Evolutionary conservation across 2,797 vertebrate species (phyloP).

Genomic region (Eulemur albifrons): DNA sequence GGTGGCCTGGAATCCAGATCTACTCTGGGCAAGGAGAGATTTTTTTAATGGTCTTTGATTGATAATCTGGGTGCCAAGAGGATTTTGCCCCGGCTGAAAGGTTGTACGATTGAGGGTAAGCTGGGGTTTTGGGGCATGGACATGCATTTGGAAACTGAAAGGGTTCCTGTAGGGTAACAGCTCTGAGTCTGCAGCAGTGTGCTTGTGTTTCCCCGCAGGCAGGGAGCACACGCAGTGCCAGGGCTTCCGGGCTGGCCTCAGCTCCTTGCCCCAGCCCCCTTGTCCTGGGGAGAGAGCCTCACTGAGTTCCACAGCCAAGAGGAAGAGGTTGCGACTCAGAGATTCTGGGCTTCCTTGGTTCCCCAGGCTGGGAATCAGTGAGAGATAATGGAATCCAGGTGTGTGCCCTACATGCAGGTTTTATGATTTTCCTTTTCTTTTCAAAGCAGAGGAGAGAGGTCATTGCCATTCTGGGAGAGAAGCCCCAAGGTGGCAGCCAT

Average conservation of each 20-base stretch:
- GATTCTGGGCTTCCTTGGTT: background rate
- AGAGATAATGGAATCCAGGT: background rate
- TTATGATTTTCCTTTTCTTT: background rate
- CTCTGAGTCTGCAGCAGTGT: rapidly evolving
- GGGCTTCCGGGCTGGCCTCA: background rate
- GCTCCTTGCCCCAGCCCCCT: background rate
- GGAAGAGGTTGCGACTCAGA: background rate
- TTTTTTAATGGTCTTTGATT: background rate
- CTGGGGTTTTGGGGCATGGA: background rate
- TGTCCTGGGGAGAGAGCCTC: background rate
- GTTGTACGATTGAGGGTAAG: background rate
- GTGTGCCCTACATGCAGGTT: background rate
- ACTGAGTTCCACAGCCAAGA: background rate
- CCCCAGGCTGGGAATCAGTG: no score
- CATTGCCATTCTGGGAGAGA: background rate
- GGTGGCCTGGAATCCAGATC: background rate
- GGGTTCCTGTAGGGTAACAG: background rate
- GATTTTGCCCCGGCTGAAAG: background rate
- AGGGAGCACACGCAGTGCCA: no score
- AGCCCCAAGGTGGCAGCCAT: background rate
- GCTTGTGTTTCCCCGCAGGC: background rate
- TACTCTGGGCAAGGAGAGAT: background rate
- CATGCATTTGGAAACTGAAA: background rate
- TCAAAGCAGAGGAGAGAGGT: background rate
- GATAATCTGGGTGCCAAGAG: background rate